A percentile compares a stretch with the other conserved stretches of the same genome.
Evolutionary conservation across 2,113 vertebrate species (phyloP).

Genomic region (Marcusenius ussheri): DNA sequence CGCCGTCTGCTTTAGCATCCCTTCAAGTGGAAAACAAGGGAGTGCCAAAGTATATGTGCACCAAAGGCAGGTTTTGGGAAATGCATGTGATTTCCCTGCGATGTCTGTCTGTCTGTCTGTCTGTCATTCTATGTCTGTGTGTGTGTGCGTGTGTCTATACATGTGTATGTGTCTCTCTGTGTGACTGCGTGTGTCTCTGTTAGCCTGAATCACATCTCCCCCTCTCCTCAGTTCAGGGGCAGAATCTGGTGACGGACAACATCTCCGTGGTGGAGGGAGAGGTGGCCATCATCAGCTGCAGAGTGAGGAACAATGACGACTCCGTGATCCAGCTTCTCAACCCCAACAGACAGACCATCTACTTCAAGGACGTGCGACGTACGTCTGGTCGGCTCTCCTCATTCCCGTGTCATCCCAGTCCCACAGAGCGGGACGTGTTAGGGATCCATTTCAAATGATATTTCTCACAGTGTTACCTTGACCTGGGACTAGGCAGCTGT

Average conservation of each 20-base stretch:
- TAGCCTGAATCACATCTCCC: slow-evolving; percentile 58
- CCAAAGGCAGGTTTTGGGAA: background rate
- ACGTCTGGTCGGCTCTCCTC: slow-evolving; percentile 36
- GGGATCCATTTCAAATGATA: background rate
- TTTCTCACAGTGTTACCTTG: background rate
- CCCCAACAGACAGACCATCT: slow-evolving; percentile 78
- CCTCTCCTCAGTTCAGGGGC: slow-evolving; percentile 57
- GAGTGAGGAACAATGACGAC: slow-evolving; percentile 66
- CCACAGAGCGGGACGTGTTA: background rate
- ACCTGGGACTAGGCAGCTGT: background rate
- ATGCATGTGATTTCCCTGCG: background rate
- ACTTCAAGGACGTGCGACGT: slow-evolving; percentile 72
- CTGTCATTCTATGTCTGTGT: background rate
- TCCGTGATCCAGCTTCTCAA: slow-evolving; percentile 71
- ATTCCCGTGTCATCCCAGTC: too few relatives aligned
- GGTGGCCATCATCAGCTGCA: slow-evolving; percentile 66
- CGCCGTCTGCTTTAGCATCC: slow-evolving; percentile 45
- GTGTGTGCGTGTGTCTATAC: background rate
- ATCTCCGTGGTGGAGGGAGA: slow-evolving; percentile 68
- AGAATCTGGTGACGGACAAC: slow-evolving; percentile 86
- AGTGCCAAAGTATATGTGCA: background rate
- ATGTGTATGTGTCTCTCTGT: background rate
- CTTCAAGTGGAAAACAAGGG: background rate
- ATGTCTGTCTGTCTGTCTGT: background rate
- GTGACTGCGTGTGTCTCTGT: background rate